A percentile compares a stretch with the other conserved stretches of the same genome.
Evolutionary conservation across 35 echinoderm and acorn worm species (phyloP).

Genomic region (Ophiothrix spiculata): DNA sequence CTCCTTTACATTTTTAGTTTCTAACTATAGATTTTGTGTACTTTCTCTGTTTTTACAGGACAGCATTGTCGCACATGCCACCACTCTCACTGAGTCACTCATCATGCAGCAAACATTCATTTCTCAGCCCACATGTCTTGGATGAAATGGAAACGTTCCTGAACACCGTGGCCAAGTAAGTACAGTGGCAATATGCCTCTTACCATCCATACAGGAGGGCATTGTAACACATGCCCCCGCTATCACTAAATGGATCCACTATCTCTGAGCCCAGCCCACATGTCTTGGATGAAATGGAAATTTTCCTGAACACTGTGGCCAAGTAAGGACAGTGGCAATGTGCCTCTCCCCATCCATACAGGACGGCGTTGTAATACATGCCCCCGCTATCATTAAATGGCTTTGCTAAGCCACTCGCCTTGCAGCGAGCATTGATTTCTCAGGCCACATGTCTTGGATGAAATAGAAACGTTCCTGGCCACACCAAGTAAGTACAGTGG

Average conservation of each 20-base stretch:
- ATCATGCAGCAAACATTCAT: slow-evolving; percentile 46
- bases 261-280: slow-evolving; percentile 58
- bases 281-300: slow-evolving; percentile 78
- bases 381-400: slow-evolving; percentile 79
- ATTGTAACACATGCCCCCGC: slow-evolving; percentile 85
- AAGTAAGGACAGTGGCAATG: no score
- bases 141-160: slow-evolving; percentile 86
- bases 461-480: slow-evolving; percentile 73
- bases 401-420: slow-evolving; percentile 15
- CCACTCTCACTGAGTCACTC: slow-evolving; percentile 69
- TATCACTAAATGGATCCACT: slow-evolving; percentile 58
- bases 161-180: slow-evolving; percentile 66
- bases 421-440: slow-evolving; percentile 49
- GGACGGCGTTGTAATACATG: slow-evolving; percentile 83
- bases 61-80: slow-evolving; percentile 85
- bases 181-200: no score
- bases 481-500: slow-evolving; percentile 69
- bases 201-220: slow-evolving; percentile 76
- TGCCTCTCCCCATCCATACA: no score
- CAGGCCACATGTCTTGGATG: slow-evolving; percentile 66
- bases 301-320: slow-evolving; percentile 69
- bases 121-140: slow-evolving; percentile 65
- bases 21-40: background rate
- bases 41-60: slow-evolving; percentile 21
- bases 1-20: no score